Evolutionary conservation across 2,888 invertebrate species (phyloP).

Genomic region (Drosophila setosimentum): DNA sequence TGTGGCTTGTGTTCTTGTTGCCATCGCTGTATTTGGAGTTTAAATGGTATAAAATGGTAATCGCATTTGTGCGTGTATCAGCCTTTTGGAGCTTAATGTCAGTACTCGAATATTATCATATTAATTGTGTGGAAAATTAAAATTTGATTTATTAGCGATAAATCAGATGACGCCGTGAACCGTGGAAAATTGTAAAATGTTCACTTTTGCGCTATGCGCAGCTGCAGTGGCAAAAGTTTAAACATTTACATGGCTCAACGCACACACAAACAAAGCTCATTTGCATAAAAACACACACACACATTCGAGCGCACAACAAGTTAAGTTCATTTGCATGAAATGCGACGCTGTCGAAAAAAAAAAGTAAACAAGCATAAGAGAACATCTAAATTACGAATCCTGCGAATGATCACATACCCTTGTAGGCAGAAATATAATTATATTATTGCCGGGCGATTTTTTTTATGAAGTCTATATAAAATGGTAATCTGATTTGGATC

Average conservation of each 20-base stretch:
- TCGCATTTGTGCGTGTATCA: conserved; percentile 50
- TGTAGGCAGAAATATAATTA: not conserved
- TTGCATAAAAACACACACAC: conserved; percentile 51
- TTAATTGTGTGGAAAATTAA: conserved; percentile 66
- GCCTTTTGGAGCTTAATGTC: conserved; percentile 19
- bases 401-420: not conserved
- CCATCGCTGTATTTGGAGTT: conserved; percentile 49
- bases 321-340: conserved; percentile 75
- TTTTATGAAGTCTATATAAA: not conserved
- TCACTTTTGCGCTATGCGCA: conserved; percentile 21
- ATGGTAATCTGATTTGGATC: not conserved
- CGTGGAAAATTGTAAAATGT: conserved; percentile 31
- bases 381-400: not conserved
- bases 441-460: not conserved
- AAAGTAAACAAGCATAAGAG: not conserved
- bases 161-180: conserved; percentile 54
- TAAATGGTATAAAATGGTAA: conserved; percentile 76
- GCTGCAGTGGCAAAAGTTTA: conserved; percentile 41
- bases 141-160: conserved; percentile 68
- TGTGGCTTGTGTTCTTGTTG: conserved; percentile 47
- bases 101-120: conserved; percentile 44
- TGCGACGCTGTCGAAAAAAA: conserved; percentile 46
- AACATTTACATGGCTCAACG: conserved; percentile 51
- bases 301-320: conserved; percentile 33
- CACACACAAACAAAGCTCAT: conserved; percentile 41